Evolutionary conservation across 2,113 vertebrate species (phyloP).

Genomic region (Rhynchopsitta pachyrhyncha): DNA sequence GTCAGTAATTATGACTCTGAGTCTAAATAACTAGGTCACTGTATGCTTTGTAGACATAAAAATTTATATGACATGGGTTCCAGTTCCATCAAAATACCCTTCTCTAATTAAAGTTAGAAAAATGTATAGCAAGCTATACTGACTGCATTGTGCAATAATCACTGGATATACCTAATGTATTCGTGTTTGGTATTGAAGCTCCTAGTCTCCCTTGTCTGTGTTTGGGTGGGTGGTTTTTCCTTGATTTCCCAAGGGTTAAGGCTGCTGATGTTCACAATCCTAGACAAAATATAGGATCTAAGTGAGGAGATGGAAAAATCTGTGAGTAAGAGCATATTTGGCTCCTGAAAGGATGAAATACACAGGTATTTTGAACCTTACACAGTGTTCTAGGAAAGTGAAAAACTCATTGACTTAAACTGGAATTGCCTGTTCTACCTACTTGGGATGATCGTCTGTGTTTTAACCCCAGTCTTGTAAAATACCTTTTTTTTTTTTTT

Average conservation of each 20-base stretch:
- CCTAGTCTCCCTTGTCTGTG: neutral
- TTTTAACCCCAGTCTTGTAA: neutral
- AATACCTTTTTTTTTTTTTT: neutral
- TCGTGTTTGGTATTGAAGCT: neutral
- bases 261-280: neutral
- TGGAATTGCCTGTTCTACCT: neutral
- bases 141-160: neutral
- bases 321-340: neutral
- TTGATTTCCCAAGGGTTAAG: neutral
- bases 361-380: neutral
- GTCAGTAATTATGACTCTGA: neutral
- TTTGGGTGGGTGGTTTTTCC: neutral
- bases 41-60: neutral
- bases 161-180: fast-evolving
- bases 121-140: neutral
- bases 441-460: neutral
- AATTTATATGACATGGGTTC: neutral
- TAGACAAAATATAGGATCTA: neutral
- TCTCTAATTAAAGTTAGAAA: neutral
- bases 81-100: neutral
- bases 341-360: neutral
- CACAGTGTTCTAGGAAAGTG: neutral
- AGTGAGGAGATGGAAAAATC: neutral
- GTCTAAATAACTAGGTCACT: neutral
- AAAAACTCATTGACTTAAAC: neutral